phyloP scores from a whole-genome alignment of 2,888 invertebrate genomes.

The Aphidius colemani region DNA sequence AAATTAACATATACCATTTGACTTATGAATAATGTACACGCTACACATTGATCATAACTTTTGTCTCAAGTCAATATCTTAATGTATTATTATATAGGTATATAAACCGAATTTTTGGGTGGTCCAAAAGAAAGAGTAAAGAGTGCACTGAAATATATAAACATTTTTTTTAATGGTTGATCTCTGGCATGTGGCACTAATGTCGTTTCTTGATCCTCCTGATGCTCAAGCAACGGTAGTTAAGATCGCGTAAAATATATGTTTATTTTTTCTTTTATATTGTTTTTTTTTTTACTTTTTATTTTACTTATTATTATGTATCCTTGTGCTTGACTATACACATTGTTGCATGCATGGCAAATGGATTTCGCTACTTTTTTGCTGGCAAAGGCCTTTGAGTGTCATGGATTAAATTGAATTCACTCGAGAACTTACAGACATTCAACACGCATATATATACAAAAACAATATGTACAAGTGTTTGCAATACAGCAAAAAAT shows the following conservation, averaged over 20 bases:
- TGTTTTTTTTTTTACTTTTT: slow-evolving; percentile 21
- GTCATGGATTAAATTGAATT: too few relatives aligned
- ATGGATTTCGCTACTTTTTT: too few relatives aligned
- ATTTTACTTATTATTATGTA: background rate
- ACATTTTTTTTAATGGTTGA: slow-evolving; percentile 34
- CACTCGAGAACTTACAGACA: too few relatives aligned
- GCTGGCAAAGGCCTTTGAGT: too few relatives aligned
- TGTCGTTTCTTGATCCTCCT: slow-evolving; percentile 32
- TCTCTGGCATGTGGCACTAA: slow-evolving; percentile 42
- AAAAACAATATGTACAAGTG: too few relatives aligned
- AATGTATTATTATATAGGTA: too few relatives aligned
- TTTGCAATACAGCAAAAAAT: too few relatives aligned
- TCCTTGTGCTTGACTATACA: background rate
- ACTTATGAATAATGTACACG: background rate
- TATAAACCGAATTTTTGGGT: slow-evolving; percentile 41
- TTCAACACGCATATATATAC: too few relatives aligned
- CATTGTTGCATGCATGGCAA: too few relatives aligned
- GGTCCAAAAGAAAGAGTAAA: slow-evolving; percentile 35
- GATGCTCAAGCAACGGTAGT: slow-evolving; percentile 32
- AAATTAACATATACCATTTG: background rate
- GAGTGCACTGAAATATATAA: background rate
- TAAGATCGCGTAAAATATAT: slow-evolving; percentile 38
- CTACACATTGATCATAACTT: background rate
- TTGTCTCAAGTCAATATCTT: slow-evolving; percentile 4
- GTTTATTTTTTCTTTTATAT: slow-evolving; percentile 21